Evolutionary conservation across 2,797 vertebrate genomes (phyloP), one percentile per base, ranked within the genome.

Genomic region (Brachyrhaphis roseni): DNA sequence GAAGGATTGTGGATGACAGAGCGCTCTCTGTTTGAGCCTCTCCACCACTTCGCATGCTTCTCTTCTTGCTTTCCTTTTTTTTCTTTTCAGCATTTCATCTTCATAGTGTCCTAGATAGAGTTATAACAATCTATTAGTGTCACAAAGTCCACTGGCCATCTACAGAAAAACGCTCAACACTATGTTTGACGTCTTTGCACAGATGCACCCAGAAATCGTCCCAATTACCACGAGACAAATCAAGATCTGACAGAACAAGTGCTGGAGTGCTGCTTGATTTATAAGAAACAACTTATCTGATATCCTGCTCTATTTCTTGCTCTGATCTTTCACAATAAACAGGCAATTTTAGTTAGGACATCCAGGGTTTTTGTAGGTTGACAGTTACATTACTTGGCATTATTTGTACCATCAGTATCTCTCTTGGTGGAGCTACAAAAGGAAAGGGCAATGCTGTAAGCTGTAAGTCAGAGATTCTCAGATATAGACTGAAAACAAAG

Each of bases 11-110:
- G 83, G 89, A 91, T 93, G 92, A 93, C 92, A 82, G 88, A 91
- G 87, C 79, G n/a, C 86, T 92, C 89, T 83, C 88, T 92, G 81
- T 87, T 82, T 86, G 76, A 93, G 86, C 77, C 74, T 88, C 90
- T 90, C 78, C 82, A 64, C 80, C 82, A 76, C 73, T 87, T 36
- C 11, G 72, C 78, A 83, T 78, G 85, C 79, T 79, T 79, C 79
- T 87, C 76, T 80, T 75, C 81, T 90, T 87, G 77, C 28, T 76
- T 79, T 84, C 76, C 76, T 59, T 80, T 79, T 46, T 23, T 66
- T 72, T 46, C 23, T 8, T 47, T n/a, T 68, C 34, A 85, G 31
- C 31, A 74, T 59, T 71, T 77, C 11, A 6, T 88, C 86, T 87
- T 81, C 79, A 75, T 75, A 82, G 70, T 57, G 55, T 82, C 85